Percentiles rank a stretch among this genome's conserved stretches.
These are phyloP conservation scores for Actenoides hombroni DNA, from an alignment of 2,113 vertebrate genomes.

Conservation along the genomic window DNA sequence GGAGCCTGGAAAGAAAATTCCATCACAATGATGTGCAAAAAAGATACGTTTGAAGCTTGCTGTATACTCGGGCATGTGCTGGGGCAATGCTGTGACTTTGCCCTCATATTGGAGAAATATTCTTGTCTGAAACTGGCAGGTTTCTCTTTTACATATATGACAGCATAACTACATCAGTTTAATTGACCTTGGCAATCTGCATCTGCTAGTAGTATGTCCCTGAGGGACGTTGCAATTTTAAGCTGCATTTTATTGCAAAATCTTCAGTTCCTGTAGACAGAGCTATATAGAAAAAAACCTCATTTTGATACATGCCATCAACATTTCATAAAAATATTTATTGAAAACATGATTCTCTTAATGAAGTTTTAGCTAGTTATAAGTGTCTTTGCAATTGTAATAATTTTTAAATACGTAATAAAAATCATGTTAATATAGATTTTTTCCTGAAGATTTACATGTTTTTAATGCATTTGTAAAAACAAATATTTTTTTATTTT, in stretches of 20 bases:
- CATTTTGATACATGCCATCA: conserved; percentile 35
- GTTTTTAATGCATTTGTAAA: background rate
- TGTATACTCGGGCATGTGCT: accelerated
- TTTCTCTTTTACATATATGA: conserved; percentile 68
- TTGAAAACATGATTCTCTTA: conserved; percentile 30
- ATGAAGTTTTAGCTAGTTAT: background rate
- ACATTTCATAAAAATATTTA: conserved; percentile 48
- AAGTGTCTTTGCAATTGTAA: conserved; percentile 32
- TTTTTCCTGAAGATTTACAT: background rate
- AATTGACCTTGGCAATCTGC: conserved; percentile 79
- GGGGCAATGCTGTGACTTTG: background rate
- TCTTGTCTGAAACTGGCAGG: conserved; percentile 60
- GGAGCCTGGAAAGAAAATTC: background rate
- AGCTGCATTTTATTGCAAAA: conserved; percentile 58
- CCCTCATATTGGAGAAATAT: conserved; percentile 19
- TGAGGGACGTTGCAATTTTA: conserved; percentile 46
- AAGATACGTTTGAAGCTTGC: background rate
- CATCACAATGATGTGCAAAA: background rate
- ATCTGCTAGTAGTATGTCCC: conserved; percentile 69
- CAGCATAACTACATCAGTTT: conserved; percentile 73
- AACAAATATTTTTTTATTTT: background rate
- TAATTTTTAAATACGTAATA: background rate
- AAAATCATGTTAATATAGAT: background rate
- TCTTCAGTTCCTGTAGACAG: conserved; percentile 56
- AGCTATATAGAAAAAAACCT: background rate